Evolutionary conservation across 2,113 vertebrate genomes (phyloP), one percentile per base, ranked within the genome.

Genomic region (Ochotona princeps): DNA sequence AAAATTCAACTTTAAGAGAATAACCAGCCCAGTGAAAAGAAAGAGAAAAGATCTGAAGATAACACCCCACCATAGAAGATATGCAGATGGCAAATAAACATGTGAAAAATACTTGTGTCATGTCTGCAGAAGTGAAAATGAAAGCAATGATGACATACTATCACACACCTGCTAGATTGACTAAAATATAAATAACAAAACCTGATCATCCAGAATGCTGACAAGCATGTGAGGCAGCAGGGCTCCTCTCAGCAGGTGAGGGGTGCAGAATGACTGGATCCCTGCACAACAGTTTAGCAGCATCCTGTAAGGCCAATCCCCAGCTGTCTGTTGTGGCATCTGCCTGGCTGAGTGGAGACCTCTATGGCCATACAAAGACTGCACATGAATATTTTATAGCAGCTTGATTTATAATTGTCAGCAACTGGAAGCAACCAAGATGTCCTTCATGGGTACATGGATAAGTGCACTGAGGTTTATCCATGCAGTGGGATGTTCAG

Each of bases 1-100:
- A 81, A 57, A 80, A 81, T 47, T 80, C 44, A 60, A 60, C 18
- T 81, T 18, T 75, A 80, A 86, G 72, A 54, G 83, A 83, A 93
- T 20, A 89, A 28, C 17, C 51, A 84, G 38, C 25, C 8, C n/a
- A 79, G 23, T 79, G 78, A 23, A 63, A 63, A 84, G 70, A 51
- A 54, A 20, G 10, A 18, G 65, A 32, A 20, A 60, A 57, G 35
- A 66, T 38, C 66, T n/a, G 67, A 76, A 70, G 26, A 67, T 38
- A 83, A 83, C 6, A 47, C 80, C 8, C 72, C 26, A 21, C 15
- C 69, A 15, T 20, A 54, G 35, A 57, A 81, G 18, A 78, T 18
- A 14, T 1, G 32, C 57, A 78, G 47, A 47, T 57, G 84, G 13
- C 15, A 88, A 21, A 49, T 51, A n/a, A 70, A 32, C 26, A 26